A percentile compares a stretch with the other conserved stretches of the same genome.
Evolutionary conservation across 2,888 invertebrate genomes (phyloP).

Genomic region (Cheilosia scutellata): DNA sequence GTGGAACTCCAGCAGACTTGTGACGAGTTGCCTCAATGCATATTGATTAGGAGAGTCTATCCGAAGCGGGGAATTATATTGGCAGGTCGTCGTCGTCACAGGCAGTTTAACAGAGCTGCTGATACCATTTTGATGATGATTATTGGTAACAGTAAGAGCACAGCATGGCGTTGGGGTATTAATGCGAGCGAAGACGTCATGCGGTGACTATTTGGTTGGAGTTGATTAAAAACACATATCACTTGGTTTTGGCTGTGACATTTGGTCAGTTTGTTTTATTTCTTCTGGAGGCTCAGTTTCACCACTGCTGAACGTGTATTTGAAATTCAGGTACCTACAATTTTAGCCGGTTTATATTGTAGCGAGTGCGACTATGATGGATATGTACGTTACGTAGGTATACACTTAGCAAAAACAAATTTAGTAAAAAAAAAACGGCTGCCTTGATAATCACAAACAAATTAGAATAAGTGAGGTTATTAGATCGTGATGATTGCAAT

Average conservation of each 20-base stretch:
- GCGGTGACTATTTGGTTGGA: conserved; percentile 20
- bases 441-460: too few relatives aligned
- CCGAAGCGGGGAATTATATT: conserved; percentile 21
- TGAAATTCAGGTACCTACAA: too few relatives aligned
- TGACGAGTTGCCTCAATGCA: conserved; percentile 56
- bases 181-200: conserved; percentile 28
- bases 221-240: conserved; percentile 17
- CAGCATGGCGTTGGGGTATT: conserved; percentile 45
- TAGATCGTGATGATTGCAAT: too few relatives aligned
- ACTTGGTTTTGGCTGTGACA: conserved; percentile 7
- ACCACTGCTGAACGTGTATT: too few relatives aligned
- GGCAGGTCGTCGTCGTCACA: conserved; percentile 39
- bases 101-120: conserved; percentile 59
- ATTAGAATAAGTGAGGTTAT: too few relatives aligned
- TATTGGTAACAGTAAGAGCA: conserved; percentile 40
- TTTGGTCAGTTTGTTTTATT: neutral
- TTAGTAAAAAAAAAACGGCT: too few relatives aligned
- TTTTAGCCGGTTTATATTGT: too few relatives aligned
- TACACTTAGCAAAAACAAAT: too few relatives aligned
- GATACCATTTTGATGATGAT: conserved; percentile 68
- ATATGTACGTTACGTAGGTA: neutral
- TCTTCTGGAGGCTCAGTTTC: neutral
- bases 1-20: conserved; percentile 43
- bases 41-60: conserved; percentile 61
- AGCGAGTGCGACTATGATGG: too few relatives aligned